Evolutionary conservation across 2,113 vertebrate genomes (phyloP), one percentile per base, ranked within the genome.

Genomic region (Colaptes auratus): DNA sequence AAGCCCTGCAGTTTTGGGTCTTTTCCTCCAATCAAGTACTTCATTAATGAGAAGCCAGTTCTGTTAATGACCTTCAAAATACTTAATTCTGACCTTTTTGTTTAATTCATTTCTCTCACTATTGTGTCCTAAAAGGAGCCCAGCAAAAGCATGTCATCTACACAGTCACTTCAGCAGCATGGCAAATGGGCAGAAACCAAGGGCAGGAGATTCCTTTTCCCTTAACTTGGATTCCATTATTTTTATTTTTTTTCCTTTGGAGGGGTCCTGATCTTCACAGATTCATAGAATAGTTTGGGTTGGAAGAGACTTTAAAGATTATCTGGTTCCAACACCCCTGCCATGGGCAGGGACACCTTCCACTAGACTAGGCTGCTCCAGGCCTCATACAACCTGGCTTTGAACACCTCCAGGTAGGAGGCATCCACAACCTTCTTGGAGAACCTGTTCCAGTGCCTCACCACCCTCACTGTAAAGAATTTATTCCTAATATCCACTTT

Each of bases 41-140:
- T 19, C 88, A 95, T 90, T 97, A 96, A 97, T 93, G 90, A 97
- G 91, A 93, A 94, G 95, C 79, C 33, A 23, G 59, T 83, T 89
- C 91, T 89, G 66, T 92, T 96, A 97, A 97, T 72, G 93, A 96
- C 97, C 93, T 93, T 63, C 77, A 84, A 97, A 94, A 96, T 89
- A 93, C 50, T 75, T 92, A 82, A 82, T 93, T 96, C 88, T 92
- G 85, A 69, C 66, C 52, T 95, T 95, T 69, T 78, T 48, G 2
- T 7, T 30, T 65, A 90, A 91, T 95, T 95, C 55, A 83, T 85
- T 97, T 95, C 87, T 97, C 70, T 94, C 95, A 96, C 85, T 82
- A 39, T 12, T 48, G 56, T 16, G 30, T 74, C 82, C 71, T 94
- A 67, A 78, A 8, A 53, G 84, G 85, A 96, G 75, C 72, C 80